Evolutionary conservation across 2,888 invertebrate genomes (phyloP), one percentile per base, ranked within the genome.

Genomic region (Drosophila basisetae): DNA sequence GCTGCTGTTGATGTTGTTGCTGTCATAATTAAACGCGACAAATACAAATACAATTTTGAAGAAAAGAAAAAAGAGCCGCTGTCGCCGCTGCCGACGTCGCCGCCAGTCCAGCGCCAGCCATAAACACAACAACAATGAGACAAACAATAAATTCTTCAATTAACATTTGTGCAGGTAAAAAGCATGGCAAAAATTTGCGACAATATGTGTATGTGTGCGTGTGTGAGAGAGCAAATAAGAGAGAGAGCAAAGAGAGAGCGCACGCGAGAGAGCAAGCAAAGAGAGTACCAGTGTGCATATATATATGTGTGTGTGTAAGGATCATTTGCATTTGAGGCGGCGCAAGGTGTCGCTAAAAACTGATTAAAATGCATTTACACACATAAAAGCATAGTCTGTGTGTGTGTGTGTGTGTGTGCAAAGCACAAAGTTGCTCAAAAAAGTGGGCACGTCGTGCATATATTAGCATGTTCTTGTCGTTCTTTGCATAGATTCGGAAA

Each of bases 111-210:
- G 82, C 78, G 82, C 82, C 84, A 89, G 84, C 90, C 84, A 80
- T 84, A 84, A 89, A 80, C 64, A 81, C 79, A 79, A 84, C 88
- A 88, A 88, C 90, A 89, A 78, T 80, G 80, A 81, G 81, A 87
- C 82, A 89, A 47, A 90, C 89, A 87, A 87, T 90, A 90, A 90
- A 87, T 90, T 87, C 90, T 87, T 87, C 90, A 90, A 87, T 89
- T 90, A 87, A 87, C 90, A 90, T 90, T 87, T 89, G 78, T 88
- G 76, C 86, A 87, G 90, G 90, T 87, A 87, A 90, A 75, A 84
- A 86, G 80, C 77, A 73, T 67, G 77, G 68, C 81, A 69, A 78
- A 81, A 80, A 72, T 79, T 75, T 63, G 50, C 64, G 52, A n/a
- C 22, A 41, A 43, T 37, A 13, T 61, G n/a, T 37, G n/a, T 56